Conservation (phyloP, 1,140 invertebrate genomes). For the Hesperophylax magnus region DNA sequence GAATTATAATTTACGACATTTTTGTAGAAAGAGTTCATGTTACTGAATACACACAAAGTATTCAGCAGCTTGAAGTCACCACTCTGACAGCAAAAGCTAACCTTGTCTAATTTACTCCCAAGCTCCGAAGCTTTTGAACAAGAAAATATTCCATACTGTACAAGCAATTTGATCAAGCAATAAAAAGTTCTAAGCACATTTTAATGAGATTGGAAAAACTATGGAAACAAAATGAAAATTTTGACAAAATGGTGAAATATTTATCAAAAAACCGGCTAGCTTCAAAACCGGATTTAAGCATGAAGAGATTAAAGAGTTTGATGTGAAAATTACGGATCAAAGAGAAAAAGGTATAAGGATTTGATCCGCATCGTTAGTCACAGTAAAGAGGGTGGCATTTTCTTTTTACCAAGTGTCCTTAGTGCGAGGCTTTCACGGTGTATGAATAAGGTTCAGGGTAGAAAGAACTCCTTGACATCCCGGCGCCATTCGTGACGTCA, state of each 20-base stretch:
- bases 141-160: too few species aligned
- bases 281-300: not conserved
- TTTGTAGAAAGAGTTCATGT: too few species aligned
- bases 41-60: too few species aligned
- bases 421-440: not conserved
- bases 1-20: too few species aligned
- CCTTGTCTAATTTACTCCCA: too few species aligned
- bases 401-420: not conserved
- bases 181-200: too few species aligned
- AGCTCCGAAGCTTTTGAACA: too few species aligned
- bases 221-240: not conserved
- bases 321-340: not conserved
- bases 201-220: too few species aligned
- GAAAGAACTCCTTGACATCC: constrained; percentile 20
- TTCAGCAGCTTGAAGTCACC: too few species aligned
- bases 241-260: not conserved
- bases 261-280: not conserved
- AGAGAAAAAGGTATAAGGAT: not conserved
- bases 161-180: too few species aligned
- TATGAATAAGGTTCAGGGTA: constrained; percentile 13
- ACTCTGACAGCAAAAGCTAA: too few species aligned
- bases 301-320: not conserved
- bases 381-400: not conserved
- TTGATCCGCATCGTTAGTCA: not conserved
- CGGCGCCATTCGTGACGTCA: constrained; percentile 6